Base-by-base conservation (phyloP, 2,797 vertebrate genomes). In the Danio tinwini region DNA sequence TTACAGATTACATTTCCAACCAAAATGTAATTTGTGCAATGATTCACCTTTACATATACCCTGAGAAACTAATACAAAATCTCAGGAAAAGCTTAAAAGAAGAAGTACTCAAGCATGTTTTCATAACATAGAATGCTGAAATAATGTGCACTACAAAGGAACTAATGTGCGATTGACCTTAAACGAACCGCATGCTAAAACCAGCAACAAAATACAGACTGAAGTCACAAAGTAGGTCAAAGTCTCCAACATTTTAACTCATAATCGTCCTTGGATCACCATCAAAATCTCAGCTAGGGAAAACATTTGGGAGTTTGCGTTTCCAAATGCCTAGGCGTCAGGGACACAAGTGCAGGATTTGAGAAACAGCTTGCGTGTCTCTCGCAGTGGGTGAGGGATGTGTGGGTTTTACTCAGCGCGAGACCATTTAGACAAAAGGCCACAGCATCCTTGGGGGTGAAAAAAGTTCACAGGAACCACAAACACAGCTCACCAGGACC, bases 361-460 rank as follows among this genome's bases (percentile, higher is more conserved):
- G 75, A 59, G 44, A 59, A 69, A 59, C 75, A 77, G 75, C 64
- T 69, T 69, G 75, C 19, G 12, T 40, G 42, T 69, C 64, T 76
- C 50, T 68, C 29, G 0, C 53, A 59, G 64, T 77, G 21, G 42
- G 75, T 77, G 44, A 39, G 58, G 58, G 49, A 73, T 19, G 29
- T 58, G 78, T 58, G 71, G 52, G 70, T 29, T 64, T 64, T 65
- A 29, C 42, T 65, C 61, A 44, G 29, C 58, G 37, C 7, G 9
- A 67, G 13, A 74, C 12, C 52, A 73, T 73, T 80, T 56, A 69
- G 61, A 65, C 55, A 73, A 65, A 65, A 68, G 59, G 76, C 45
- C 8, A 1, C 37, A 58, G 63, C 70, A 44, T 78, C 70, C 53
- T 45, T 6, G 6, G 39, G 37, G 8, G 76, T 47, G 72, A 74